A percentile compares a stretch with the other conserved stretches of the same genome.
These are phyloP conservation scores for Enteromius viviparus DNA, from an alignment of 2,797 vertebrate species.

Conservation along the genomic window DNA sequence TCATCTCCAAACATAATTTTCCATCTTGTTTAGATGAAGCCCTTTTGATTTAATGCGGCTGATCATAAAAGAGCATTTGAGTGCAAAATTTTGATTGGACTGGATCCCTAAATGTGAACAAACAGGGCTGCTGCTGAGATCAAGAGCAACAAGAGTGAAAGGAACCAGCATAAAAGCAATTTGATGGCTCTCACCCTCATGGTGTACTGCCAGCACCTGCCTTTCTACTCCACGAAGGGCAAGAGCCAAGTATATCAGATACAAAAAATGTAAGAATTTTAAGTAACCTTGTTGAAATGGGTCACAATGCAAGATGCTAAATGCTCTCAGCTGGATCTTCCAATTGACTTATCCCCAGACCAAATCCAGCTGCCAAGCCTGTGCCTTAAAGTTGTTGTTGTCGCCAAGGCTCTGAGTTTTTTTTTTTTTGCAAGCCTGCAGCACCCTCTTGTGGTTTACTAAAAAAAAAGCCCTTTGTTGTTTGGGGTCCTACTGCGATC, in stretches of 20 bases:
- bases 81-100: neutral
- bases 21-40: neutral
- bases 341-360: slow-evolving; percentile 17
- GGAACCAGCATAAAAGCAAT: slow-evolving; percentile 11
- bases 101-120: neutral
- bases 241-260: neutral
- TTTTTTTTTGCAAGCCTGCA: slow-evolving; percentile 31
- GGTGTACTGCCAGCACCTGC: neutral
- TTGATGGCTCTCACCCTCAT: slow-evolving; percentile 38
- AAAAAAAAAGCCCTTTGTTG: neutral
- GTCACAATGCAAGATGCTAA: slow-evolving; percentile 37
- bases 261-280: neutral
- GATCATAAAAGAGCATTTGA: neutral
- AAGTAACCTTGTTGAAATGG: slow-evolving; percentile 31
- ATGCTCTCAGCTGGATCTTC: slow-evolving; percentile 36
- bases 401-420: neutral
- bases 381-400: slow-evolving; percentile 1
- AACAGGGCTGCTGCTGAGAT: slow-evolving; percentile 21
- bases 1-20: neutral
- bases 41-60: neutral
- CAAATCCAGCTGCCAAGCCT: slow-evolving; percentile 31
- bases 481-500: neutral
- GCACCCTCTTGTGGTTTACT: slow-evolving; percentile 47
- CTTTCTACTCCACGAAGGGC: neutral
- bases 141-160: neutral